Evolutionary conservation across 2,113 vertebrate genomes (phyloP).

Genomic region (Gnathonemus longibarbis): DNA sequence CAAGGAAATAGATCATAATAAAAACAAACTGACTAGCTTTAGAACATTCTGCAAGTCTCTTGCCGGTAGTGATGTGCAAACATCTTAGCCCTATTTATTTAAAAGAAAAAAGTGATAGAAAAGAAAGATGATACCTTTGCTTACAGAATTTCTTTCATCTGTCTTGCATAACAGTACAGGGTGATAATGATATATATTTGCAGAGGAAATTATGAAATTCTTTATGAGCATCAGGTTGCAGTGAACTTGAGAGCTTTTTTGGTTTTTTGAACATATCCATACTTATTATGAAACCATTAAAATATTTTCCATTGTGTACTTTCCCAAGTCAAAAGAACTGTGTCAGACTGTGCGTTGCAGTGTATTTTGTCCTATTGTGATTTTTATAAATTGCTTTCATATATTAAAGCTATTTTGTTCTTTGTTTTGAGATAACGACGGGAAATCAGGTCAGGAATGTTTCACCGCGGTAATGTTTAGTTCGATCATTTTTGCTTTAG

Average conservation of each 20-base stretch:
- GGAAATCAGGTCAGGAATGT: not conserved
- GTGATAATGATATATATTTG: not conserved
- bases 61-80: not conserved
- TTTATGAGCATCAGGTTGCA: not conserved
- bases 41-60: not conserved
- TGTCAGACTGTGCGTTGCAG: not conserved
- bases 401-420: not conserved
- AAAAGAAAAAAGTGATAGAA: not conserved
- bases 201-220: not conserved
- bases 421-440: not conserved
- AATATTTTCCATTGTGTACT: not conserved
- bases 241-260: not conserved
- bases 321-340: not conserved
- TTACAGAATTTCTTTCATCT: not conserved
- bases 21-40: not conserved
- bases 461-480: not conserved
- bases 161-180: not conserved
- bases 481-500: not conserved
- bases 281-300: not conserved
- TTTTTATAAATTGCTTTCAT: conserved; percentile 5
- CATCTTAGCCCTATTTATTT: not conserved
- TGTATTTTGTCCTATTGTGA: not conserved
- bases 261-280: not conserved
- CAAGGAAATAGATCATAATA: not conserved
- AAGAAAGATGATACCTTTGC: not conserved